These are phyloP conservation scores for Rallus limicola DNA, from an alignment of 2,113 vertebrate species.

Conservation along the genomic window DNA sequence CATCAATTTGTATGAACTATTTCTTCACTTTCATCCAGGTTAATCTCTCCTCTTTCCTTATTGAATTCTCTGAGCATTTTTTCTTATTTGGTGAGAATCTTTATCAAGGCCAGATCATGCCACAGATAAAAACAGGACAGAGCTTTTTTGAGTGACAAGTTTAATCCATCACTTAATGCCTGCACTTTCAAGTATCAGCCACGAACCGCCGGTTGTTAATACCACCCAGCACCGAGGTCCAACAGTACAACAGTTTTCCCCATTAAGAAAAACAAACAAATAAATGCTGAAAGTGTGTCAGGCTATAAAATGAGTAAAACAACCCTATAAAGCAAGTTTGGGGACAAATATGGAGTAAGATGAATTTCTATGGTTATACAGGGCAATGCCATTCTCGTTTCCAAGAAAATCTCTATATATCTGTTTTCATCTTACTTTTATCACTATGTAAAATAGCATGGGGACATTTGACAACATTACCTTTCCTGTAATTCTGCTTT, in stretches of 20 bases:
- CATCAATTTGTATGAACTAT: conserved; percentile 28
- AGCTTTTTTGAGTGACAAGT: conserved; percentile 47
- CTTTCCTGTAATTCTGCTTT: background rate
- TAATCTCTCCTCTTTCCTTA: background rate
- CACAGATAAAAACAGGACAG: conserved; percentile 35
- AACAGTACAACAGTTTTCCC: conserved; percentile 26
- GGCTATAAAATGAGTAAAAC: background rate
- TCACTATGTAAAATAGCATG: background rate
- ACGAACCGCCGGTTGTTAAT: conserved; percentile 18
- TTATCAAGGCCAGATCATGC: conserved; percentile 60
- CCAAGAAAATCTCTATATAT: background rate
- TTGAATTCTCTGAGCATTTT: conserved; percentile 8
- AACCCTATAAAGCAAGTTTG: background rate
- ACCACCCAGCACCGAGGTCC: conserved; percentile 16
- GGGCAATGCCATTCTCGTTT: background rate
- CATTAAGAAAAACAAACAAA: conserved; percentile 59
- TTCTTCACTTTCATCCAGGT: conserved; percentile 37
- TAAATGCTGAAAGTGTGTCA: conserved; percentile 13
- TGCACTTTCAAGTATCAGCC: conserved; percentile 24
- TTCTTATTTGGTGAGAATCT: conserved; percentile 45
- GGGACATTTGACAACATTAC: background rate
- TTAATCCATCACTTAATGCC: conserved; percentile 62
- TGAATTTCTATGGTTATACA: background rate
- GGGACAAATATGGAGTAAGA: background rate
- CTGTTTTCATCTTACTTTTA: background rate